These are phyloP conservation scores for Geopemphigus sp. DNA, from an alignment of 1,140 invertebrate species.

Conservation along the genomic window DNA sequence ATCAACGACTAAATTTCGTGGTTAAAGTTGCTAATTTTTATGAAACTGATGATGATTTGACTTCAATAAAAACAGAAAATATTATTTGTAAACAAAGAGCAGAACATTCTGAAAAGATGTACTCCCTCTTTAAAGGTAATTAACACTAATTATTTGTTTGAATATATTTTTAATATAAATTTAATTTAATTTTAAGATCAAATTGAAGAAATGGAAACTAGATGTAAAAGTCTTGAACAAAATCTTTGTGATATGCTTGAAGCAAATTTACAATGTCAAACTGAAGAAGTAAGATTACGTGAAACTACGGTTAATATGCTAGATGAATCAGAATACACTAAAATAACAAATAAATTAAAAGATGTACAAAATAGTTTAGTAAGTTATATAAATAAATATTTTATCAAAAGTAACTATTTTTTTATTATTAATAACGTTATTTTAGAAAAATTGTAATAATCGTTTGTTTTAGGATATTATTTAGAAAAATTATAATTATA, in stretches of 20 bases:
- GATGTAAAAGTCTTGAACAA: conserved; percentile 51
- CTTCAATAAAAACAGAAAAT: conserved; percentile 16
- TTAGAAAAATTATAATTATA: no score
- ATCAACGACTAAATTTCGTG: conserved; percentile 23
- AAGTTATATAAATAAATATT: conserved; percentile 34
- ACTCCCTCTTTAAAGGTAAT: conserved; percentile 51
- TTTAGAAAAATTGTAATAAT: no score
- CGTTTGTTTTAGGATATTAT: no score
- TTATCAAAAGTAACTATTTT: neutral
- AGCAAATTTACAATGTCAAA: conserved; percentile 50
- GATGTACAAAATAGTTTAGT: conserved; percentile 51
- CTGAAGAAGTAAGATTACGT: conserved; percentile 50
- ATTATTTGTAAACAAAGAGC: conserved; percentile 29
- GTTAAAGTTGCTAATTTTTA: conserved; percentile 27
- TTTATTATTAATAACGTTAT: no score
- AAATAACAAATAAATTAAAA: conserved; percentile 47
- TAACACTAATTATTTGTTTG: neutral
- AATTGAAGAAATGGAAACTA: conserved; percentile 51
- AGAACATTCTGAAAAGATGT: conserved; percentile 51
- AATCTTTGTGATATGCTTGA: conserved; percentile 50
- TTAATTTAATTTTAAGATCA: conserved; percentile 49
- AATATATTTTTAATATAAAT: neutral
- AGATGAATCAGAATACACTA: conserved; percentile 40
- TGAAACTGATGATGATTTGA: conserved; percentile 8
- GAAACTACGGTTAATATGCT: conserved; percentile 51